Evolutionary conservation across 1,140 invertebrate genomes (phyloP).

Genomic region (Reticulitermes speratus): DNA sequence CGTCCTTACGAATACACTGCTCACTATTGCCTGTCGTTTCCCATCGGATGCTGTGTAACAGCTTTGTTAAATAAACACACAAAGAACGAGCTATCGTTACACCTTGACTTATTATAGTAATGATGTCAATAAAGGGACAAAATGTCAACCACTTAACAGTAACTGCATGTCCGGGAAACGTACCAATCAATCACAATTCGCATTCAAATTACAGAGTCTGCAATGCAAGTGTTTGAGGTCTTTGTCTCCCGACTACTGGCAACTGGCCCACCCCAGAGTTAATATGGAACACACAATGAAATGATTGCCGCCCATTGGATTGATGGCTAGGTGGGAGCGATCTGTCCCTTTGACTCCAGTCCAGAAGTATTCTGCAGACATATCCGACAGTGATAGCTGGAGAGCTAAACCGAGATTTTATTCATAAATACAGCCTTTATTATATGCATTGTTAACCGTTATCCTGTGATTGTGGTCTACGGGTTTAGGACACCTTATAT

Average conservation of each 20-base stretch:
- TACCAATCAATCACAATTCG: neutral
- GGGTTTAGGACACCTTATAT: no score
- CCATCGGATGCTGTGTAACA: no score
- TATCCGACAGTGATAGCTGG: no score
- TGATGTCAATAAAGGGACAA: neutral
- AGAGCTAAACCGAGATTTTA: no score
- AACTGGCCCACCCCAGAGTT: neutral
- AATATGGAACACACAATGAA: neutral
- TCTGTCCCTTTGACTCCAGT: neutral
- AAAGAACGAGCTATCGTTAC: no score
- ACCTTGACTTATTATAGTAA: neutral
- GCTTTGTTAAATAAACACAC: no score
- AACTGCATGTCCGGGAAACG: neutral
- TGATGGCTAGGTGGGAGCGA: neutral
- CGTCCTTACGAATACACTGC: no score
- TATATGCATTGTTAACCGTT: no score
- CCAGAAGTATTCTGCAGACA: no score
- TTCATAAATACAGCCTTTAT: no score
- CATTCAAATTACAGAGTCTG: neutral
- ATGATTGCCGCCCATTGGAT: neutral
- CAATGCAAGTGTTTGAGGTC: neutral
- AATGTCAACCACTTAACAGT: neutral
- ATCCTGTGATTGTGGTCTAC: no score
- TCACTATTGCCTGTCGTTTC: no score
- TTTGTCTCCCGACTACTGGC: neutral